phyloP scores from a whole-genome alignment of 2,113 vertebrate genomes.

The Trogon melanurus region DNA sequence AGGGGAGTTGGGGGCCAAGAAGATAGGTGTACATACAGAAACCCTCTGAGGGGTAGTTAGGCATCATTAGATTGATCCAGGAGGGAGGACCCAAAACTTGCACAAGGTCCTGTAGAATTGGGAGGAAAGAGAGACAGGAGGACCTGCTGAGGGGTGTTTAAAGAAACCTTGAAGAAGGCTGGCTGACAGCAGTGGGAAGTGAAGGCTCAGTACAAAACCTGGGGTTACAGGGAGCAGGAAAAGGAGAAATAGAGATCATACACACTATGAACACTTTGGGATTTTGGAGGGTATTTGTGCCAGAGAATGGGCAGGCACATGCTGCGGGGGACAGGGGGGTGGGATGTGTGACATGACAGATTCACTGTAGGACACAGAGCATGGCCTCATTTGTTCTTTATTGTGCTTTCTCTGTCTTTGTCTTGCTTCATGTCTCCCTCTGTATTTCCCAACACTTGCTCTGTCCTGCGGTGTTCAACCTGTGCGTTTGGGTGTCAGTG shows the following conservation, averaged over 20 bases:
- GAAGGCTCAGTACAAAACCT: not conserved
- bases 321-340: not conserved
- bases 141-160: not conserved
- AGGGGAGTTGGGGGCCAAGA: not conserved
- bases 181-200: not conserved
- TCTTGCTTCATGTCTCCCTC: not conserved
- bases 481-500: not conserved
- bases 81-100: not conserved
- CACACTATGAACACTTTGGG: not conserved
- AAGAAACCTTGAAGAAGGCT: not conserved
- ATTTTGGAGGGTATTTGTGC: not conserved
- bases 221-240: not conserved
- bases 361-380: not conserved
- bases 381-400: not conserved
- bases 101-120: not conserved
- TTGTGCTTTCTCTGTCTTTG: not conserved
- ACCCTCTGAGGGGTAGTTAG: not conserved
- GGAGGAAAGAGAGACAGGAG: not conserved
- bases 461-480: not conserved
- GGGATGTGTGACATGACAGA: not conserved
- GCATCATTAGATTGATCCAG: not conserved
- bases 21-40: not conserved
- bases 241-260: not conserved
- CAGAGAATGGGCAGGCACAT: not conserved
- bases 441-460: not conserved